Evolutionary conservation across 1,140 invertebrate species (phyloP).

Genomic region (Ganaspis sp.): DNA sequence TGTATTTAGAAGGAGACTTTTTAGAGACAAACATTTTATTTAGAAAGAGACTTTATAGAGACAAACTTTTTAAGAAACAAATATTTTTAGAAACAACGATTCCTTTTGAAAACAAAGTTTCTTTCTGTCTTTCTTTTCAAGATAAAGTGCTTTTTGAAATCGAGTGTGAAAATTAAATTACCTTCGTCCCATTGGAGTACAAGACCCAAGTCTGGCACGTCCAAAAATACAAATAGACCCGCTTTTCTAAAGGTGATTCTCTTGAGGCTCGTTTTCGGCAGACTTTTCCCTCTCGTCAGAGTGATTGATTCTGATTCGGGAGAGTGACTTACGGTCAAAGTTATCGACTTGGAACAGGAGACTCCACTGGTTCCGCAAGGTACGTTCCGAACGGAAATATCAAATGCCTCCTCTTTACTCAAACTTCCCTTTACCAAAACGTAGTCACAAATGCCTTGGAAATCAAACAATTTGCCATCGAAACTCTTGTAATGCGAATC

Average conservation of each 20-base stretch:
- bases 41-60: too few relatives aligned
- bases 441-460: conserved; percentile 92
- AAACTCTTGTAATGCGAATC: conserved; percentile 93
- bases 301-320: conserved; percentile 80
- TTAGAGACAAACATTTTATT: too few relatives aligned
- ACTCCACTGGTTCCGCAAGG: conserved; percentile 91
- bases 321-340: conserved; percentile 77
- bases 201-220: conserved; percentile 86
- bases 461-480: conserved; percentile 89
- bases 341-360: conserved; percentile 90
- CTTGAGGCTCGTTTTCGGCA: conserved; percentile 55
- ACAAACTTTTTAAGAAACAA: not conserved
- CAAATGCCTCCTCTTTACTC: conserved; percentile 80
- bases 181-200: conserved; percentile 90
- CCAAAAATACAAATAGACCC: conserved; percentile 87
- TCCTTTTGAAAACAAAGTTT: too few relatives aligned
- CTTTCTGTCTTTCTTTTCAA: too few relatives aligned
- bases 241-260: conserved; percentile 78
- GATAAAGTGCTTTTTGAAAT: too few relatives aligned
- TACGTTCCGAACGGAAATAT: conserved; percentile 85
- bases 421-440: conserved; percentile 85
- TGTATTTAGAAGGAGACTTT: too few relatives aligned
- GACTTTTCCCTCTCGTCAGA: conserved; percentile 76
- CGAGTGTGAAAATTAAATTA: too few relatives aligned
- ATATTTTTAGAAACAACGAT: not conserved